Conservation (phyloP, 2,113 vertebrate genomes). For the Rhodinocichla rosea region DNA sequence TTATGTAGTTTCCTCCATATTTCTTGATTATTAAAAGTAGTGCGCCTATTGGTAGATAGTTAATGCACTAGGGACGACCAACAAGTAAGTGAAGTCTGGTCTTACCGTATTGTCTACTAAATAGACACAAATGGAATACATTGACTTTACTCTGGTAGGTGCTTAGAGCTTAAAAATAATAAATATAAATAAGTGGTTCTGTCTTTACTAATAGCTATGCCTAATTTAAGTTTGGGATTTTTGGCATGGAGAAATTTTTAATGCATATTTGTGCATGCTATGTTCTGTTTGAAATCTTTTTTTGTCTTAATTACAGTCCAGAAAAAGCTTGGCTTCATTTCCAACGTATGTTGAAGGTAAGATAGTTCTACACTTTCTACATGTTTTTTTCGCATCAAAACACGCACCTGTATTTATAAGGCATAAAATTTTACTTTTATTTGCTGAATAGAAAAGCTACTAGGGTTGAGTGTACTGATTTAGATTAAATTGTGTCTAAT, state of each 20-base stretch:
- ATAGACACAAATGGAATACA: background rate
- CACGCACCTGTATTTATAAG: background rate
- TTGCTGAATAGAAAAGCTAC: background rate
- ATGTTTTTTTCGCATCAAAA: background rate
- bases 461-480: background rate
- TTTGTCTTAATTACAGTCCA: constrained; percentile 85
- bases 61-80: background rate
- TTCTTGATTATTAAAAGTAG: background rate
- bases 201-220: constrained; percentile 1
- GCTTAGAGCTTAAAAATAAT: background rate
- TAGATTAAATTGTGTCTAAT: background rate
- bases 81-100: background rate
- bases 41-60: background rate
- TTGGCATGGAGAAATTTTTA: constrained; percentile 9
- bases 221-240: background rate
- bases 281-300: constrained; percentile 67
- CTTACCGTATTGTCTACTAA: background rate
- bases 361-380: constrained; percentile 45
- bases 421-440: background rate
- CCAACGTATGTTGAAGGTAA: constrained; percentile 98
- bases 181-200: background rate
- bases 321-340: constrained; percentile 93
- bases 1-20: background rate
- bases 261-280: constrained; percentile 49
- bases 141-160: background rate